phyloP scores from a whole-genome alignment of 2,888 invertebrate species.

The Prosapia bicincta region DNA sequence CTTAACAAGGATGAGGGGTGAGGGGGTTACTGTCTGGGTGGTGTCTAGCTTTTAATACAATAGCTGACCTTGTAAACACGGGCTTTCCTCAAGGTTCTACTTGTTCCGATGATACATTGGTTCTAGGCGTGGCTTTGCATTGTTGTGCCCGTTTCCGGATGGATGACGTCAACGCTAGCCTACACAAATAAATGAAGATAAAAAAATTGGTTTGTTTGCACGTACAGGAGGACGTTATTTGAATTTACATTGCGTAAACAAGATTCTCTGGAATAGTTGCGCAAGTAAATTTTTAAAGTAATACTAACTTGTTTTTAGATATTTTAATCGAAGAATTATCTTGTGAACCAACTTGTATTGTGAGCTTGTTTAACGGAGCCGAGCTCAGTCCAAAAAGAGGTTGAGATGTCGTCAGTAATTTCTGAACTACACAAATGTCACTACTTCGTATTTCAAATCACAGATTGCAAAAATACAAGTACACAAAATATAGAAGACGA shows the following conservation, averaged over 20 bases:
- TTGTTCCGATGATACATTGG: background rate
- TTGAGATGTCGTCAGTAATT: too few species aligned
- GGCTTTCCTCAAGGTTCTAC: background rate
- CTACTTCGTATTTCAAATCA: too few species aligned
- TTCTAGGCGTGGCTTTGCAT: background rate
- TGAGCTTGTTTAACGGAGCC: too few species aligned
- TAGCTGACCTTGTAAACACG: slow-evolving; percentile 25
- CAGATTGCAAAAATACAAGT: too few species aligned
- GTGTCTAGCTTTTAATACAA: slow-evolving; percentile 22
- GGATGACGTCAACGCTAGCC: background rate
- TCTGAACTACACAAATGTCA: too few species aligned
- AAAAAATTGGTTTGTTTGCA: background rate
- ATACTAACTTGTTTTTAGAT: too few species aligned
- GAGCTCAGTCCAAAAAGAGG: too few species aligned
- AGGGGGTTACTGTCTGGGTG: slow-evolving; percentile 20
- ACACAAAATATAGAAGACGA: too few species aligned
- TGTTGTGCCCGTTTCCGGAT: background rate
- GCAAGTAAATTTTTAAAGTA: too few species aligned
- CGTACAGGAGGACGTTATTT: background rate
- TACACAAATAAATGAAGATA: background rate
- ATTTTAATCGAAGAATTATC: too few species aligned
- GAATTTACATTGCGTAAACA: background rate
- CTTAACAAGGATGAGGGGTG: slow-evolving; percentile 15
- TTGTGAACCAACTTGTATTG: too few species aligned
- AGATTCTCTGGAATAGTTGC: too few species aligned